These are phyloP conservation scores for Lasioglossum villosulum DNA, from an alignment of 2,888 invertebrate species.

Conservation along the genomic window DNA sequence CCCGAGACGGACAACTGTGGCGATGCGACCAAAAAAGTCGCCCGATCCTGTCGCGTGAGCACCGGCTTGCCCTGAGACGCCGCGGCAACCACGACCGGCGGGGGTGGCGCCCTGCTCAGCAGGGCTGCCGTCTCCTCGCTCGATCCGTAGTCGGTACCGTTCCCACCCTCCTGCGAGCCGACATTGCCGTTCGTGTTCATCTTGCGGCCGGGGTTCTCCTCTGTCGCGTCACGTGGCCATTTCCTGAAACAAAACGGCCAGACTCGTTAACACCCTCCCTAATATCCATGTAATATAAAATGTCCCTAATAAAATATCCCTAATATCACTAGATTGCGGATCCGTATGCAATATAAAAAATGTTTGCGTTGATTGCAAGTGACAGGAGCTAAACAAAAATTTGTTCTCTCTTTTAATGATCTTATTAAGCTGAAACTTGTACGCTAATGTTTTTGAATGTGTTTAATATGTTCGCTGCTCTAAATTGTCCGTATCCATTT, in stretches of 20 bases:
- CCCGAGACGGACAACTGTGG: slow-evolving; percentile 89
- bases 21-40: slow-evolving; percentile 90
- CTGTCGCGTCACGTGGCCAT: slow-evolving; percentile 70
- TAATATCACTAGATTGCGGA: too few species aligned
- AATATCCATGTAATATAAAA: too few species aligned
- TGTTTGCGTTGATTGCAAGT: too few species aligned
- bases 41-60: slow-evolving; percentile 94
- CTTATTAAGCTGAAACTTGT: too few species aligned
- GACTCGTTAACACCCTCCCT: too few species aligned
- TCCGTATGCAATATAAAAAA: too few species aligned
- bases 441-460: too few species aligned
- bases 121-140: slow-evolving; percentile 94
- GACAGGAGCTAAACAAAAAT: too few species aligned
- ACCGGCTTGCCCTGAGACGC: slow-evolving; percentile 88
- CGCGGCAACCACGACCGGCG: slow-evolving; percentile 82
- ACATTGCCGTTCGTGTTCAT: slow-evolving; percentile 82
- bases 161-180: slow-evolving; percentile 79
- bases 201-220: slow-evolving; percentile 50
- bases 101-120: slow-evolving; percentile 88
- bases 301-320: too few species aligned
- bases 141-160: slow-evolving; percentile 85
- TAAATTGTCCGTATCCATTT: too few species aligned
- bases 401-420: too few species aligned
- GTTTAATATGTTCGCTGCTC: too few species aligned
- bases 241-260: slow-evolving; percentile 71